Evolutionary conservation across 2,888 invertebrate species (phyloP).

Genomic region (Lochmaea capreae): DNA sequence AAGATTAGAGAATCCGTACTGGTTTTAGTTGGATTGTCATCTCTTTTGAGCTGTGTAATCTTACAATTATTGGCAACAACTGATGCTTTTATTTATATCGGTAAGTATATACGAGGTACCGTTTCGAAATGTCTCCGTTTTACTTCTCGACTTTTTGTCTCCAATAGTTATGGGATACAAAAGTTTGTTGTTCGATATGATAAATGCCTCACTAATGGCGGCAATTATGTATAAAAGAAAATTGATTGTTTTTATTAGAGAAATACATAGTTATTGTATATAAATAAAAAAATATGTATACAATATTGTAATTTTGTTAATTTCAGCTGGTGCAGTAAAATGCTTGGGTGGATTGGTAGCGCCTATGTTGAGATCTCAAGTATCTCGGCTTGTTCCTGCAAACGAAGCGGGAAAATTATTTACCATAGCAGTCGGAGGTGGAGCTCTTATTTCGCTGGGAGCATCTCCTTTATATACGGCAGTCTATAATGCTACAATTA

Average conservation of each 20-base stretch:
- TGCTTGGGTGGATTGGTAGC: slow-evolving; percentile 68
- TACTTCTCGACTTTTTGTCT: no score
- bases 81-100: slow-evolving; percentile 69
- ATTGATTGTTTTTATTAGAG: no score
- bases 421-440: slow-evolving; percentile 74
- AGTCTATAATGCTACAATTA: slow-evolving; percentile 72
- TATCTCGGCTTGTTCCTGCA: slow-evolving; percentile 72
- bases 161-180: no score
- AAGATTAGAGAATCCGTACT: slow-evolving; percentile 65
- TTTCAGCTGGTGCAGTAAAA: slow-evolving; percentile 66
- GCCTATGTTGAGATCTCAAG: slow-evolving; percentile 71
- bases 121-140: no score
- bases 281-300: background rate
- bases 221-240: no score
- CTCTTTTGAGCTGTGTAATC: slow-evolving; percentile 55
- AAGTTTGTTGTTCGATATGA: no score
- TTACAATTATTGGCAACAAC: slow-evolving; percentile 63
- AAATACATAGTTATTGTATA: no score
- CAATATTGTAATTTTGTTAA: no score
- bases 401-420: slow-evolving; percentile 75
- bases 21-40: slow-evolving; percentile 63
- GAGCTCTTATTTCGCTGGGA: slow-evolving; percentile 72
- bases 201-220: no score
- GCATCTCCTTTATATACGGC: slow-evolving; percentile 74
- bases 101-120: slow-evolving; percentile 55